A percentile compares a stretch with the other conserved stretches of the same genome.
Conservation (phyloP, 2,888 invertebrate genomes). For the Metellina segmentata region DNA sequence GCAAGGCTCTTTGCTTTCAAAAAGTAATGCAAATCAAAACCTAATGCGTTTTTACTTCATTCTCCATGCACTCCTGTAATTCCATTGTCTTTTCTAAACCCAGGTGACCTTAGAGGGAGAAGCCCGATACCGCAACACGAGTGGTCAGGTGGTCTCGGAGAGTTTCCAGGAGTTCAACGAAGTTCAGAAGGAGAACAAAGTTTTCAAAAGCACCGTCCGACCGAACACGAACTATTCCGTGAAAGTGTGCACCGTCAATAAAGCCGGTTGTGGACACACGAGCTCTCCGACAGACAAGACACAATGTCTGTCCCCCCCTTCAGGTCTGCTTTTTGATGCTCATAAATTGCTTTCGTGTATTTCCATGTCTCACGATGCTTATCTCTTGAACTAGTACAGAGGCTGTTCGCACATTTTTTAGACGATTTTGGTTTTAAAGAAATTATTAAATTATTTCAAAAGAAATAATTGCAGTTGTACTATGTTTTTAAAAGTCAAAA, state of each 20-base stretch:
- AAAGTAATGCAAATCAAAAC: background rate
- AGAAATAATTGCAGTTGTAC: no score
- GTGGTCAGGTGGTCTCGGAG: conserved; percentile 75
- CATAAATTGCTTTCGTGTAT: no score
- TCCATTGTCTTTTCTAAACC: background rate
- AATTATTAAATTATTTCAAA: no score
- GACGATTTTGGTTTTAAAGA: no score
- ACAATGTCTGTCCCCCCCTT: conserved; percentile 86
- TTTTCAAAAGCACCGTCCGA: conserved; percentile 76
- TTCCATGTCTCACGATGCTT: no score
- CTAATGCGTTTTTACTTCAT: no score
- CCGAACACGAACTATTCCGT: conserved; percentile 93
- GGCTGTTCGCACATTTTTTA: no score
- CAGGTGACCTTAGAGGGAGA: conserved; percentile 76
- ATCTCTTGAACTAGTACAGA: no score
- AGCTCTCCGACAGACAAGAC: conserved; percentile 78
- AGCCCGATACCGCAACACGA: conserved; percentile 69
- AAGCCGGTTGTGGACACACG: conserved; percentile 87
- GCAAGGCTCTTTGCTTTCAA: background rate
- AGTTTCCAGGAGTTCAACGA: conserved; percentile 74
- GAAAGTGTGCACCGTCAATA: conserved; percentile 79
- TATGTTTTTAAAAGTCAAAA: no score
- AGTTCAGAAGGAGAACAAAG: conserved; percentile 69
- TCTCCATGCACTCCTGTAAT: background rate
- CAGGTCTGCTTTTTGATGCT: conserved; percentile 53